Evolutionary conservation across 2,888 invertebrate genomes (phyloP).

Genomic region (Empis livida): DNA sequence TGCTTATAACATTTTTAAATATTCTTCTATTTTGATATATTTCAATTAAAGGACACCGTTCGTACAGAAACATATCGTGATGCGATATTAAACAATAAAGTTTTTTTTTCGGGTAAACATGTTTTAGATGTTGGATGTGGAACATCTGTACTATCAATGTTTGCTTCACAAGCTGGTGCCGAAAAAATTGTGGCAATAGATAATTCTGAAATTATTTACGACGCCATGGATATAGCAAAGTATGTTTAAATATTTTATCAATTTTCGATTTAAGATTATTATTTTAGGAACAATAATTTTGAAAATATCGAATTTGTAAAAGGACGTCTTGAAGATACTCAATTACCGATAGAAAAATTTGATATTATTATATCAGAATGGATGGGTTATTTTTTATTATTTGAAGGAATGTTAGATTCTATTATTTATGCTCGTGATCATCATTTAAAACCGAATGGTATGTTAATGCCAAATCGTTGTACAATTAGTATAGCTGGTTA

Average conservation of each 20-base stretch:
- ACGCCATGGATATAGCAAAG: slow-evolving; percentile 91
- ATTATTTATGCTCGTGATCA: slow-evolving; percentile 79
- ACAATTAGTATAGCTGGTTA: slow-evolving; percentile 69
- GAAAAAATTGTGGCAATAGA: slow-evolving; percentile 84
- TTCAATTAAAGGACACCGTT: slow-evolving; percentile 51
- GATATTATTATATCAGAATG: slow-evolving; percentile 94
- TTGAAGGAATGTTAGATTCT: slow-evolving; percentile 94
- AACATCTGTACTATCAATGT: slow-evolving; percentile 95
- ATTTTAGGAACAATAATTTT: slow-evolving; percentile 31
- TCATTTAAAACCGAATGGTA: slow-evolving; percentile 61
- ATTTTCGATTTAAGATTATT: background rate
- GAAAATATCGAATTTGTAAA: slow-evolving; percentile 63
- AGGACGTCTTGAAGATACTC: slow-evolving; percentile 75
- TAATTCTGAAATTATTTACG: slow-evolving; percentile 89
- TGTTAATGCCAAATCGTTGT: slow-evolving; percentile 73
- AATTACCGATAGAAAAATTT: slow-evolving; percentile 57
- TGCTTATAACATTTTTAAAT: slow-evolving; percentile 5
- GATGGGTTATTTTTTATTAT: slow-evolving; percentile 97
- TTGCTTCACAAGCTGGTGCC: slow-evolving; percentile 91
- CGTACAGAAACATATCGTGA: slow-evolving; percentile 78
- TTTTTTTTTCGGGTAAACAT: slow-evolving; percentile 52
- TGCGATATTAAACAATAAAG: slow-evolving; percentile 63
- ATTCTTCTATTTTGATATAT: background rate
- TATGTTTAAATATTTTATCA: slow-evolving; percentile 23
- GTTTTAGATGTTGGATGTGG: slow-evolving; percentile 97